Base-by-base conservation (phyloP, 2,113 vertebrate genomes). In the Atrichornis clamosus region DNA sequence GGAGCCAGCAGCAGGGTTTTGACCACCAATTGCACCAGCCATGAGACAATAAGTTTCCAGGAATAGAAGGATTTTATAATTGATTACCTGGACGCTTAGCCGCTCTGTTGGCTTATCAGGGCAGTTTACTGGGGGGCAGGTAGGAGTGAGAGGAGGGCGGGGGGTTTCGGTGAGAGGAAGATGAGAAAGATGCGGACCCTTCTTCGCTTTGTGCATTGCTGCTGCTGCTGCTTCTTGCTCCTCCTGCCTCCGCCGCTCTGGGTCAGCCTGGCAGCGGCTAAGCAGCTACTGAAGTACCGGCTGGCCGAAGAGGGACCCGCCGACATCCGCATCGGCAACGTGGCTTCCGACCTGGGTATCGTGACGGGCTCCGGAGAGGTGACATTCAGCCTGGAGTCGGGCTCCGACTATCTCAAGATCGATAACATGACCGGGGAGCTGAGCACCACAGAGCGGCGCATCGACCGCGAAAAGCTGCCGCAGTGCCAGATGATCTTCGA, bases 401-500 rank as follows among this genome's bases (percentile, higher is more conserved):
- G 99, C 88, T 99, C 99, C 3, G 99, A 99, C 93, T 99, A 99
- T 96, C 99, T 99, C 92, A 99, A 99, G 97, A 99, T 99, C 97
- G 99, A 99, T 98, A 99, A 99, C 98, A 99, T 99, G 64, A 99
- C 99, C 64, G 99, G 99, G 79, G 99, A 99, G 97, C 98, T 99
- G 96, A 99, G 98, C 98, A 99, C 99, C 70, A 99, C 99, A 53
- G 99, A 99, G 97, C 97, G 99, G 95, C 98, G 99, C 96, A 99
- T 99, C 95, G 99, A 99, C 99, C 99, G 99, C 26, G 99, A 99
- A 91, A 99, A 99, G 98, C 97, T 99, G 93, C 99, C 99, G 97
- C 99, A 99, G 98, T 99, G 99, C 98, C 99, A 99, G 97, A 99
- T 99, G 99, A 99, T 99, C 94, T 99, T 99, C 98, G 99, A 99